Base-by-base conservation (phyloP, 2,797 vertebrate species). In the Macroramphosus scolopax region DNA sequence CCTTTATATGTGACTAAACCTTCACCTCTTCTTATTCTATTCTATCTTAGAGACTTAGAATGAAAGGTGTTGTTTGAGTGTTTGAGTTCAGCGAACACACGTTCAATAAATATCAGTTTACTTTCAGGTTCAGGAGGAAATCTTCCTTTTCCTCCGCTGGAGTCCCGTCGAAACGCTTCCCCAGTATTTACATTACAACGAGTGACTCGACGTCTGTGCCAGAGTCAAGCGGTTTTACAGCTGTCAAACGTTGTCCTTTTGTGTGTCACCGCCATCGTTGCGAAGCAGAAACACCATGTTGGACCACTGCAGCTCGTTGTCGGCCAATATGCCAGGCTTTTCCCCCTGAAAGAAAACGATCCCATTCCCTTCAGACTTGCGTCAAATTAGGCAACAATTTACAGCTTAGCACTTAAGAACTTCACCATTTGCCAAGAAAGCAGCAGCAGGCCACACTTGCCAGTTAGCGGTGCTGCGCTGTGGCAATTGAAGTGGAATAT, bases 311-410 rank as follows among this genome's bases (percentile, higher is more conserved):
- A 26, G 76, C 82, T 84, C 76, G 82, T 88, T 86, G 85, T 85
- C 86, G 78, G 80, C 81, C 83, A 85, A 83, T 84, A 83, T 84
- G 83, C 83, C 83, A 62, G 75, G 60, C 68, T 87, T 89, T 82
- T 77, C 69, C 81, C 80, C 75, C 80, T 67, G 74, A 81, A 86
- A 85, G 78, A 83, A 89, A 88, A 84, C 56, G 74, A 86, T 83
- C 72, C 76, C 79, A 63, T 82, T 86, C 81, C 83, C 81, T 71
- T 78, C 77, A 71, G 89, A 89, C 87, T 84, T 73, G 14, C 73
- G 88, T 88, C 89, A 91, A 88, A 92, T 91, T 87, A 90, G 85
- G 84, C 86, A 85, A 22, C 20, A 89, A 91, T 89, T 89, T 90
- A 91, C 85, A 86, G 85, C 87, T 87, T 81, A 83, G 82, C 89